Base-by-base conservation (phyloP, 2,113 vertebrate genomes). In the Picathartes gymnocephalus region DNA sequence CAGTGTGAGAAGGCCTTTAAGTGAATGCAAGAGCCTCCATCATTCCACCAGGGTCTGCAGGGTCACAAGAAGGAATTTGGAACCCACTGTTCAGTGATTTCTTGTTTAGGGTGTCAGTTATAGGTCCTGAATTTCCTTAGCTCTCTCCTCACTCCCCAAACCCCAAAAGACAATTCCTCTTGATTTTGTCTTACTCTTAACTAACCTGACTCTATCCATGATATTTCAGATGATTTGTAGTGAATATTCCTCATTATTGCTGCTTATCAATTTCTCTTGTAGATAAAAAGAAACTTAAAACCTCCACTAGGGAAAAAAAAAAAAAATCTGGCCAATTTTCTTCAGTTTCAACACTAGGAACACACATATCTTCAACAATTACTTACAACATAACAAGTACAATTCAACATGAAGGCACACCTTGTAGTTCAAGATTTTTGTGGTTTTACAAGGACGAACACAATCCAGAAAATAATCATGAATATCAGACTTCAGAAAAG, bases 21-120 rank as follows among this genome's bases (percentile, higher is more conserved):
- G 40, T 84, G 80, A 97, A 87, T 94, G 64, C 91, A 93, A 94
- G 69, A 92, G 42, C 47, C 39, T 61, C 23, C 33, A 64, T 33
- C 70, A 48, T 28, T 74, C 79, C 90, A 54, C 23, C 35, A 71
- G 42, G 42, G 20, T 35, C 88, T 94, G 74, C 37, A 62, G 35
- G 58, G 15, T 86, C n/a, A 88, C 39, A 61, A 25, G 47, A 80
- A 79, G 51, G 23, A 50, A 74, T 76, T 94, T 11, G 33, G 30
- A 93, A 87, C 22, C 24, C 48, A 92, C 48, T 72, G 72, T 71
- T 13, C 13, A 84, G 40, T 76, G 71, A 87, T 68, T 85, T 74
- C 73, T 80, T 60, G 4, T 48, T 88, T 23, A 70, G 20, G n/a
- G 37, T 5, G 30, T 28, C n/a, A 73, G 1, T 39, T n/a, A 45